Base-by-base conservation (phyloP, 2,888 invertebrate species). In the Scaptomyza polygonia region DNA sequence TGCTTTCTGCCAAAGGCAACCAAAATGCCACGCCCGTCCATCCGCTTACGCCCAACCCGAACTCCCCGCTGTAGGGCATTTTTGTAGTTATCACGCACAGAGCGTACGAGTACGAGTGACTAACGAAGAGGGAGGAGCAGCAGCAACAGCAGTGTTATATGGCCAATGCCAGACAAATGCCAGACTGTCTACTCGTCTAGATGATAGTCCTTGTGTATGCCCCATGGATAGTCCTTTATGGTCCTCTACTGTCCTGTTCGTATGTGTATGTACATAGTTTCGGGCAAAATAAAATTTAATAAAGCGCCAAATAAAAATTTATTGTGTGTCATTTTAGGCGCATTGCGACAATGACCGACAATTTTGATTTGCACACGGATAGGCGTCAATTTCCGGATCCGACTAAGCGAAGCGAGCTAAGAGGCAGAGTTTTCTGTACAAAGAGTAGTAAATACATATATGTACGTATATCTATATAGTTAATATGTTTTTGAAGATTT, bases 241-340 rank as follows among this genome's bases (percentile, higher is more conserved):
- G 45, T 32, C 18, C 44, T n/a, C 29, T 32, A 3, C 9, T 5
- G 29, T 25, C 21, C 21, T 18, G 43, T 11, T 57, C 29, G 45
- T 53, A 58, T 45, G 54, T 40, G 34, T 0, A 3, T 36, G 14
- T 8, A 29, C n/a, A 12, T 32, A 56, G 45, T 56, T 39, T 44
- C 39, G 59, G 61, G 44, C 51, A 39, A 71, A 86, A 84, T 77
- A 75, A 82, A 85, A 77, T 85, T 79, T 85, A 85, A 84, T 87
- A 84, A 87, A 84, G 72, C 77, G 68, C 52, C 84, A 82, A 85
- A 85, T 85, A 82, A 79, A 84, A 85, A 85, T 85, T 82, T 87
- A 85, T 87, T 77, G 83, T 73, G 53, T 82, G 83, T 69, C 86
- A 85, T 84, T 87, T 87, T 77, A 77, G 76, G 65, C 76, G 55